Percentiles rank a stretch among this genome's conserved stretches.
phyloP scores from a whole-genome alignment of 1,140 invertebrate genomes.

The Drosophila trapezifrons region DNA sequence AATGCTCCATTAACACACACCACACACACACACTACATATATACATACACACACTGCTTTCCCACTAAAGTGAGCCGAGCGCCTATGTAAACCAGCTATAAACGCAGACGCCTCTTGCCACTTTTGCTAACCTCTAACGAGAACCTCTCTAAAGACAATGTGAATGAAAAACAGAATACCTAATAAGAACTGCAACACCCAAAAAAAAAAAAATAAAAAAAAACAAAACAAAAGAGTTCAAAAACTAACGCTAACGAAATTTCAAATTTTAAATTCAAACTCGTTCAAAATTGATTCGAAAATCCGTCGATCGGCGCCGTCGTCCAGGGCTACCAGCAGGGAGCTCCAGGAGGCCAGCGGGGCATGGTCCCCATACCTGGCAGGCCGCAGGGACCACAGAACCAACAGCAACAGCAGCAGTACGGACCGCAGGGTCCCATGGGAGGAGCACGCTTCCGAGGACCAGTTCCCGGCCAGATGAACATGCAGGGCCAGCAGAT shows the following conservation, averaged over 20 bases:
- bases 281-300: conserved; percentile 79
- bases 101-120: conserved; percentile 52
- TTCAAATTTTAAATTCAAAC: conserved; percentile 60
- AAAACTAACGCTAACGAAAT: conserved; percentile 74
- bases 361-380: conserved; percentile 83
- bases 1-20: conserved; percentile 28
- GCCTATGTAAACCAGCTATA: conserved; percentile 52
- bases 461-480: conserved; percentile 72
- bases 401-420: conserved; percentile 66
- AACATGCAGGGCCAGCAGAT: conserved; percentile 55
- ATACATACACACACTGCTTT: conserved; percentile 37
- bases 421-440: conserved; percentile 70
- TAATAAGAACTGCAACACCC: conserved; percentile 55
- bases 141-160: conserved; percentile 71
- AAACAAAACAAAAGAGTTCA: conserved; percentile 52
- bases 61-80: conserved; percentile 45
- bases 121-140: conserved; percentile 47
- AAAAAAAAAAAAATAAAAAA: conserved; percentile 53
- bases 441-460: conserved; percentile 71
- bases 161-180: conserved; percentile 82
- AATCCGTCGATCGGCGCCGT: conserved; percentile 62
- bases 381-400: conserved; percentile 71
- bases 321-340: conserved; percentile 81
- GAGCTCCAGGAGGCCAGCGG: conserved; percentile 61
- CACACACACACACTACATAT: too few species aligned